Percentiles rank a stretch among this genome's conserved stretches.
Conservation (phyloP, 2,888 invertebrate species). For the Spodoptera exigua region DNA sequence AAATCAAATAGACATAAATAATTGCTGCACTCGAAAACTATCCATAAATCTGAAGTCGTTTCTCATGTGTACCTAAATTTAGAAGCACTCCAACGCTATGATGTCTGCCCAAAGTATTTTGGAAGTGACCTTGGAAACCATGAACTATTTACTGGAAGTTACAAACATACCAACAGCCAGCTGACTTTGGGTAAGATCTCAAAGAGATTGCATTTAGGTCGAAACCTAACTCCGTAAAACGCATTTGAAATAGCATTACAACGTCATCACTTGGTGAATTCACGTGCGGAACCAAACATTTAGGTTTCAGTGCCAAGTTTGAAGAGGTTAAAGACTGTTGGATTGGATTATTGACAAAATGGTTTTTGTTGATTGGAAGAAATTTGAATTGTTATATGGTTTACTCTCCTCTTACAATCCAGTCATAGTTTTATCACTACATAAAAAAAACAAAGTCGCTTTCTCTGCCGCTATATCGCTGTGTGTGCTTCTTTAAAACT, state of each 20-base stretch:
- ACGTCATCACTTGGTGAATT: slow-evolving; percentile 25
- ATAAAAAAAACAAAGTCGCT: too few species aligned
- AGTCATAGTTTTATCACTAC: too few species aligned
- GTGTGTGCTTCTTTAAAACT: too few species aligned
- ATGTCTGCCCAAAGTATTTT: slow-evolving; percentile 3
- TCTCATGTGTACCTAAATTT: neutral
- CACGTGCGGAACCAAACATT: slow-evolving; percentile 40
- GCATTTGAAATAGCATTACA: slow-evolving; percentile 23
- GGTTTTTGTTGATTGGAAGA: too few species aligned
- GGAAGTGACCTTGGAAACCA: neutral
- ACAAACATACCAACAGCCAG: neutral
- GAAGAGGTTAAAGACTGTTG: slow-evolving; percentile 5
- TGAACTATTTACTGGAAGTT: too few species aligned
- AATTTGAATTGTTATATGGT: too few species aligned
- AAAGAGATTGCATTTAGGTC: neutral
- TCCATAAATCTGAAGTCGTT: neutral
- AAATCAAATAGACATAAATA: neutral
- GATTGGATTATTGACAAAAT: too few species aligned
- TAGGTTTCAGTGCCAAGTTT: slow-evolving; percentile 34
- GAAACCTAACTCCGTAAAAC: slow-evolving; percentile 11
- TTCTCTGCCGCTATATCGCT: too few species aligned
- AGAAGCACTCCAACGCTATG: neutral
- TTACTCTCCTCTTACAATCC: too few species aligned
- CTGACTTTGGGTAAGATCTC: slow-evolving; percentile 3
- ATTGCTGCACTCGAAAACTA: neutral